These are phyloP conservation scores for Schlechtendalia chinensis DNA, from an alignment of 1,140 invertebrate species.

Conservation along the genomic window DNA sequence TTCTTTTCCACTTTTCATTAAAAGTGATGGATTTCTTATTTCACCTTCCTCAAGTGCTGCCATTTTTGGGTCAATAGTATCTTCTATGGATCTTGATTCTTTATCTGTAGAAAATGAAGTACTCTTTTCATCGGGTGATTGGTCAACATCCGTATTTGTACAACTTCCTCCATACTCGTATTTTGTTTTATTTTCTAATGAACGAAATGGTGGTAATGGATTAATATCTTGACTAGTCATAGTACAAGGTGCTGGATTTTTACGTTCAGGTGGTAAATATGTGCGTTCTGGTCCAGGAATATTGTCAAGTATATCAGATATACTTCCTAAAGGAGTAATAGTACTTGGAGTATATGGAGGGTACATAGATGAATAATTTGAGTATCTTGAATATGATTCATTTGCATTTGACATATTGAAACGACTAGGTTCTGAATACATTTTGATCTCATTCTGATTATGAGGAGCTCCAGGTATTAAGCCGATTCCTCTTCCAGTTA, in stretches of 20 bases:
- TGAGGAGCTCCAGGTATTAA: neutral
- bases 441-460: constrained; percentile 24
- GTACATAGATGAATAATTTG: constrained; percentile 38
- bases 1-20: constrained; percentile 59
- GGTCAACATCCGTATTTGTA: constrained; percentile 1
- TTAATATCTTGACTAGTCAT: constrained; percentile 42
- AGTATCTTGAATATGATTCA: constrained; percentile 33
- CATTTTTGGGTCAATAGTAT: constrained; percentile 18
- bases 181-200: constrained; percentile 39
- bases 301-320: constrained; percentile 42
- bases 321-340: constrained; percentile 38
- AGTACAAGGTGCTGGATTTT: constrained; percentile 35
- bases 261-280: constrained; percentile 31
- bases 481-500: constrained; percentile 17
- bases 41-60: constrained; percentile 26
- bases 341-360: constrained; percentile 18
- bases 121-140: constrained; percentile 17
- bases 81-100: constrained; percentile 26
- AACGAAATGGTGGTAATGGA: constrained; percentile 34
- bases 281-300: constrained; percentile 34
- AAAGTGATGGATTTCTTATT: constrained; percentile 41
- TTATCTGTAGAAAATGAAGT: constrained; percentile 21
- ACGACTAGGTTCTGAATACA: constrained; percentile 29
- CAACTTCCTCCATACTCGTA: constrained; percentile 13
- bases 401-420: constrained; percentile 26